Percentiles rank a stretch among this genome's conserved stretches.
phyloP scores from a whole-genome alignment of 2,888 invertebrate species.

The Unio delphinus region DNA sequence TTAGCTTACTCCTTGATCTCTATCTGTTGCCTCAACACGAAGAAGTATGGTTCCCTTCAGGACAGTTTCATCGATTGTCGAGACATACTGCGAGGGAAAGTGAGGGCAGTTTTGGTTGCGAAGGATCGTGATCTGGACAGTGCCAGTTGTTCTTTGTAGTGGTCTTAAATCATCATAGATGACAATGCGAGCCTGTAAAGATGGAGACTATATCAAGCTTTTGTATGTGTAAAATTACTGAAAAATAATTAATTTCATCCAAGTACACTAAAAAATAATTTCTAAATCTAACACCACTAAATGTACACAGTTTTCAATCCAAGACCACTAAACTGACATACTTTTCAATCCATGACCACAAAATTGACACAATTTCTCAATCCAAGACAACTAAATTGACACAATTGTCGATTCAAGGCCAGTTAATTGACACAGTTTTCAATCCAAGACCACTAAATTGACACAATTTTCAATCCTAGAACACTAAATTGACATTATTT shows the following conservation, averaged over 20 bases:
- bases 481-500: no score
- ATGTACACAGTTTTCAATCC: no score
- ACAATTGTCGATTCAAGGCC: no score
- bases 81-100: slow-evolving; percentile 39
- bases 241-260: neutral
- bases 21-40: slow-evolving; percentile 53
- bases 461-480: no score
- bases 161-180: slow-evolving; percentile 58
- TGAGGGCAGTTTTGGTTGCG: slow-evolving; percentile 58
- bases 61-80: slow-evolving; percentile 43
- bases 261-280: no score
- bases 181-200: slow-evolving; percentile 51
- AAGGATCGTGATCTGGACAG: slow-evolving; percentile 50
- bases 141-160: slow-evolving; percentile 36
- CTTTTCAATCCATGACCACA: no score
- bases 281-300: no score
- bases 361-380: no score
- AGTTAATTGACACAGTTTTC: no score
- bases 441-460: no score
- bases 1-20: slow-evolving; percentile 44
- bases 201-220: neutral
- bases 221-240: neutral
- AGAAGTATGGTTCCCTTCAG: slow-evolving; percentile 35
- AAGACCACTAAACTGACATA: no score
- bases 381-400: no score